These are phyloP conservation scores for Apteryx owenii DNA, from an alignment of 2,113 vertebrate genomes.

Conservation along the genomic window DNA sequence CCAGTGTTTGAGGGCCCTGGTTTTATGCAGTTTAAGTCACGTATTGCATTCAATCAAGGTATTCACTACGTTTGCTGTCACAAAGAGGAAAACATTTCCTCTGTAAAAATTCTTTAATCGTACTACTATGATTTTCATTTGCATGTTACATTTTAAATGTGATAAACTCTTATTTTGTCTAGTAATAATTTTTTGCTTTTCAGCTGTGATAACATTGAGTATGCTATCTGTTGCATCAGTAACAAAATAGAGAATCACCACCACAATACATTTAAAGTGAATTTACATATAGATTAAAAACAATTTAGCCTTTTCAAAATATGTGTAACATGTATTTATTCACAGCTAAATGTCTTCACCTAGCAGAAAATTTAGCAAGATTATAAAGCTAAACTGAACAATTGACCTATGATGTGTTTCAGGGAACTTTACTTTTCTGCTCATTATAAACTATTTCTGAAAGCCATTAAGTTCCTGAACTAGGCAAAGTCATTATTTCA, in stretches of 20 bases:
- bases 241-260: background rate
- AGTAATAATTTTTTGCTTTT: background rate
- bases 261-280: background rate
- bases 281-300: conserved; percentile 71
- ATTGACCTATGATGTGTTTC: background rate
- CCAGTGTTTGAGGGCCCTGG: fast-evolving
- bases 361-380: background rate
- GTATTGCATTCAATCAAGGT: background rate
- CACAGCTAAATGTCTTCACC: background rate
- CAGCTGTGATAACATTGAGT: background rate
- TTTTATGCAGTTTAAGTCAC: background rate
- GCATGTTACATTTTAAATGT: background rate
- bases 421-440: background rate
- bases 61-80: background rate
- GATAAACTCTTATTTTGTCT: background rate
- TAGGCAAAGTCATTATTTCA: background rate
- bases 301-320: conserved; percentile 41
- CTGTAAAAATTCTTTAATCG: background rate
- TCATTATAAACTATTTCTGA: background rate
- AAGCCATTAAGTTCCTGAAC: background rate
- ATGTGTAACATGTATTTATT: background rate
- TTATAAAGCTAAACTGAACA: background rate
- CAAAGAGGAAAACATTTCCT: background rate
- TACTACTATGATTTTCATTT: background rate
- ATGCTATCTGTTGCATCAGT: background rate